phyloP scores from a whole-genome alignment of 2,797 vertebrate genomes.

The Carduelis carduelis region DNA sequence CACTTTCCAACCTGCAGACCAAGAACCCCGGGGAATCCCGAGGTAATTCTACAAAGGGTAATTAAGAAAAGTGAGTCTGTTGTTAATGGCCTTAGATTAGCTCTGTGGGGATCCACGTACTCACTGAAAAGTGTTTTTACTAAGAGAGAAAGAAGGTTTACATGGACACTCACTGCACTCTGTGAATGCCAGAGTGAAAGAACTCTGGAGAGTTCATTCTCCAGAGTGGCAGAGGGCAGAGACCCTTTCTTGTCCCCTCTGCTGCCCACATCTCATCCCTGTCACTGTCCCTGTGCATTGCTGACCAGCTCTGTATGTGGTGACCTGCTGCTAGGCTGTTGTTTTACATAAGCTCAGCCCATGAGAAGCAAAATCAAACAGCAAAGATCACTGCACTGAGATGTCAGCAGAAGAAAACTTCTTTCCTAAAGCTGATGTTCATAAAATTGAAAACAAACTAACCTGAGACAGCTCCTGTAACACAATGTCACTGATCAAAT shows the following conservation, averaged over 20 bases:
- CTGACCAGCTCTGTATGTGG: background rate
- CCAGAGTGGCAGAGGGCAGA: background rate
- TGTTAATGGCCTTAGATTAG: constrained; percentile 42
- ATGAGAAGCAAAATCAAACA: background rate
- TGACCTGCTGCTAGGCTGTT: background rate
- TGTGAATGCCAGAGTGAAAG: too few relatives aligned
- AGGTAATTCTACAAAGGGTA: constrained; percentile 27
- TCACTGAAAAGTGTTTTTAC: background rate
- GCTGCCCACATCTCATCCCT: background rate
- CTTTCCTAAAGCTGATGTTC: background rate
- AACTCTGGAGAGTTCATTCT: background rate
- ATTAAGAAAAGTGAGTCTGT: constrained; percentile 32
- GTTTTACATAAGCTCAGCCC: background rate
- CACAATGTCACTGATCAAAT: background rate
- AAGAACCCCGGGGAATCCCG: background rate
- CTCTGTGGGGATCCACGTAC: background rate
- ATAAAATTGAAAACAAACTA: background rate
- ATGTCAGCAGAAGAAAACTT: background rate
- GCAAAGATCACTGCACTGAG: background rate
- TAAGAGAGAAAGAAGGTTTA: background rate
- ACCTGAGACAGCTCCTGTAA: background rate
- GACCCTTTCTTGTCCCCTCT: background rate
- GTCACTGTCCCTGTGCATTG: accelerated
- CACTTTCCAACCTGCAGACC: background rate
- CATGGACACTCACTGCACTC: background rate